Percentiles rank a stretch among this genome's conserved stretches.
Conservation (phyloP, 2,888 invertebrate genomes). For the Athalia rosae region DNA sequence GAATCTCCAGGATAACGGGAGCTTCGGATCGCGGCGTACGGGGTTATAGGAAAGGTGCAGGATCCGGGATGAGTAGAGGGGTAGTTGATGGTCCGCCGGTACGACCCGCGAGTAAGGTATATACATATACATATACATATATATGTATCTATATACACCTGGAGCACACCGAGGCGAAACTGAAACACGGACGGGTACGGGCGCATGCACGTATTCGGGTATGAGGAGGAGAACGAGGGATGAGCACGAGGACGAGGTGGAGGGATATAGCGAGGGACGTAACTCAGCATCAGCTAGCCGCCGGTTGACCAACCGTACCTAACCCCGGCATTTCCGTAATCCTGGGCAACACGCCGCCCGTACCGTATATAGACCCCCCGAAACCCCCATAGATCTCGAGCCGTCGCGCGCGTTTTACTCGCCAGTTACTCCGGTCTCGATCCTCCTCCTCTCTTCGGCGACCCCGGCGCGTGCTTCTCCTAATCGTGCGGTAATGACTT, state of each 20-base stretch:
- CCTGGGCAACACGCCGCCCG: slow-evolving; percentile 64
- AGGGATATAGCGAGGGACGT: slow-evolving; percentile 70
- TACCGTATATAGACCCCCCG: slow-evolving; percentile 29
- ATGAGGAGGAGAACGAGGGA: background rate
- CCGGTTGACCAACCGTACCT: slow-evolving; percentile 55
- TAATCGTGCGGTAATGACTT: slow-evolving; percentile 42
- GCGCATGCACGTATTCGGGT: background rate
- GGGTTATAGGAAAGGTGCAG: too few relatives aligned
- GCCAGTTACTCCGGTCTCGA: slow-evolving; percentile 68
- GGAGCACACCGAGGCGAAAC: background rate
- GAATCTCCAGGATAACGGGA: too few relatives aligned
- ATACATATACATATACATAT: too few relatives aligned
- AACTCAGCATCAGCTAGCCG: slow-evolving; percentile 71
- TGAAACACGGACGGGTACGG: slow-evolving; percentile 23
- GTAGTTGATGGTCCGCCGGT: too few relatives aligned
- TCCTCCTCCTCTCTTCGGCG: slow-evolving; percentile 47
- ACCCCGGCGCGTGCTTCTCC: slow-evolving; percentile 31
- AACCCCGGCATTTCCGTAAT: slow-evolving; percentile 66
- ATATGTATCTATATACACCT: background rate
- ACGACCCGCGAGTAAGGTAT: too few relatives aligned
- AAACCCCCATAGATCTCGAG: slow-evolving; percentile 47
- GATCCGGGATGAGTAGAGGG: too few relatives aligned
- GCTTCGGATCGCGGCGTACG: too few relatives aligned
- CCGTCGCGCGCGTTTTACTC: slow-evolving; percentile 63
- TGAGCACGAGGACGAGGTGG: background rate